Evolutionary conservation across 1,140 invertebrate species (phyloP).

Genomic region (Brachionus plicatilis): DNA sequence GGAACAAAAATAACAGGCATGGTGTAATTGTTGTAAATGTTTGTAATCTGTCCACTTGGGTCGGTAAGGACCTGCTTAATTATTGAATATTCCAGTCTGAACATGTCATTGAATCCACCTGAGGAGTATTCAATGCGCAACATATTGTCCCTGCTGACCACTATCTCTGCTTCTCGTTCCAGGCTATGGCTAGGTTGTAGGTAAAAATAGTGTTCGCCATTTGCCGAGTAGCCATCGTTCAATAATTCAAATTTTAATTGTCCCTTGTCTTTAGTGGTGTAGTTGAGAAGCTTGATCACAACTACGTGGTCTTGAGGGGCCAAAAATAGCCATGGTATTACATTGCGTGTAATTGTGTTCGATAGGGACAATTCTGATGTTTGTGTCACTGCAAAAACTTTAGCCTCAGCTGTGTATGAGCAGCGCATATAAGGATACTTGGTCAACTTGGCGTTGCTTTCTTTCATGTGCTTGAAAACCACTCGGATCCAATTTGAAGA

Average conservation of each 20-base stretch:
- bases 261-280: background rate
- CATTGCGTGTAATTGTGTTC: background rate
- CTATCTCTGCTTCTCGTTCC: background rate
- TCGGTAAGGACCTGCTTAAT: background rate
- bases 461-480: slow-evolving; percentile 17
- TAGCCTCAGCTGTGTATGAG: slow-evolving; percentile 3
- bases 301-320: slow-evolving; percentile 9
- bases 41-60: background rate
- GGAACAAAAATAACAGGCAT: background rate
- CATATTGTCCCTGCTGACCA: slow-evolving; percentile 10
- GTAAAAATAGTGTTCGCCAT: slow-evolving; percentile 13
- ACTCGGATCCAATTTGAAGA: slow-evolving; percentile 8
- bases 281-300: background rate
- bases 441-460: background rate
- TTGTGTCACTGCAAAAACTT: background rate
- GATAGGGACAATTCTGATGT: background rate
- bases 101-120: background rate
- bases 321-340: slow-evolving; percentile 21
- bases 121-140: background rate
- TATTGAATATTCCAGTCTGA: background rate
- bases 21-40: background rate
- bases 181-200: background rate
- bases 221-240: background rate
- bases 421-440: slow-evolving; percentile 26
- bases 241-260: slow-evolving; percentile 14